Evolutionary conservation across 2,113 vertebrate species (phyloP), one percentile per base, ranked within the genome.

Genomic region (Halichoeres trimaculatus): DNA sequence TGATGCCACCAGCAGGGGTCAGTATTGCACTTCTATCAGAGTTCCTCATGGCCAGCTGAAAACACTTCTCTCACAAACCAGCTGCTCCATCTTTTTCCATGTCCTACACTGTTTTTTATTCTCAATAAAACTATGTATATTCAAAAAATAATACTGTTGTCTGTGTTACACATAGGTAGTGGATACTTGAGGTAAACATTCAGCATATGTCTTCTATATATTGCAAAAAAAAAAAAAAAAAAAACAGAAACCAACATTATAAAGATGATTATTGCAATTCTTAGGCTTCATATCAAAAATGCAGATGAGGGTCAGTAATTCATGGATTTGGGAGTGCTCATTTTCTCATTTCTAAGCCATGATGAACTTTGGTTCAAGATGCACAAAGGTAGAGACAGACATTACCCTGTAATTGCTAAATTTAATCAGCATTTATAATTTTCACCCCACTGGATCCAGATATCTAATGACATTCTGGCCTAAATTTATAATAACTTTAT

Each of bases 1-100:
- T 16, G 22, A 62, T 51, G 2, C 16, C 1, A 70, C 87, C 92
- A 91, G 80, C 86, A 91, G 91, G 87, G 85, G 92, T 71, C 91
- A 90, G 87, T 92, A 86, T 80, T 84, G 79, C 76, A 85, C 91
- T 68, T 30, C 72, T 81, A 16, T 77, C 50, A 50, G 56, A 24
- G 52, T 17, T 63, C 52, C 51, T 20, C 4, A 2, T 52, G 26
- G 8, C 53, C 48, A 48, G 35, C 51, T 67, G 38, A 52, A 41
- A 3, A 1, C 2, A 22, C 17, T 35, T 36, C 17, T 72, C 36
- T 40, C 14, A 36, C 26, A 68, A 69, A 62, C 2, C 35, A 66
- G 35, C 56, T 67, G 57, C 17, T 56, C 22, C 10, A 52, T 58
- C 52, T 24, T 40, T 77, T 40, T 40, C 52, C 22, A 61, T 34